Conservation (phyloP, 2,888 invertebrate species). For the Hemithea aestivaria region DNA sequence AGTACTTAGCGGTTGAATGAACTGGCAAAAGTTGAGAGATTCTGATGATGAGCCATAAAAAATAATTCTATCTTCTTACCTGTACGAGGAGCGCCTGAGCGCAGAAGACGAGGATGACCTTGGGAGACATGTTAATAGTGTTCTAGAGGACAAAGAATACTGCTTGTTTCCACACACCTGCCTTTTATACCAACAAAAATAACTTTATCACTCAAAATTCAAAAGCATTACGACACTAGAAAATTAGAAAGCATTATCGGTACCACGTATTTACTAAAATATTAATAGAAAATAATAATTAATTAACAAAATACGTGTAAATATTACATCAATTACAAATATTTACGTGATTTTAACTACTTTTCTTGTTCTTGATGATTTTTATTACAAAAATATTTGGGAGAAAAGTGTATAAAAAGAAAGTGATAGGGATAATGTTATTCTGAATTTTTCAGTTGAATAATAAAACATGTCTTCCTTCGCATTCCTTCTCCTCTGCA, state of each 20-base stretch:
- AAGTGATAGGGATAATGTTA: not conserved
- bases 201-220: not conserved
- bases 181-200: constrained; percentile 9
- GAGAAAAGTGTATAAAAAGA: constrained; percentile 15
- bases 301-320: too few species aligned
- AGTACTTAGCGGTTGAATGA: too few species aligned
- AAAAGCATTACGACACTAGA: not conserved
- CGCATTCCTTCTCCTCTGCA: constrained; percentile 20
- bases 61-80: too few species aligned
- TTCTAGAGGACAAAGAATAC: constrained; percentile 14
- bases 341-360: too few species aligned
- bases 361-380: too few species aligned
- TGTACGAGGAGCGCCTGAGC: constrained; percentile 33
- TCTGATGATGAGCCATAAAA: too few species aligned
- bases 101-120: constrained; percentile 30
- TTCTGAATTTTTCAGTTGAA: constrained; percentile 11
- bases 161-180: not conserved
- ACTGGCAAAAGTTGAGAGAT: too few species aligned
- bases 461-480: constrained; percentile 25
- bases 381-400: constrained; percentile 2
- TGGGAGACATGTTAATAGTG: constrained; percentile 30
- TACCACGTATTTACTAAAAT: too few species aligned
- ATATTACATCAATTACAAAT: too few species aligned
- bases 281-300: too few species aligned
- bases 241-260: not conserved